Evolutionary conservation across 2,888 invertebrate genomes (phyloP).

Genomic region (Oligia fasciuncula): DNA sequence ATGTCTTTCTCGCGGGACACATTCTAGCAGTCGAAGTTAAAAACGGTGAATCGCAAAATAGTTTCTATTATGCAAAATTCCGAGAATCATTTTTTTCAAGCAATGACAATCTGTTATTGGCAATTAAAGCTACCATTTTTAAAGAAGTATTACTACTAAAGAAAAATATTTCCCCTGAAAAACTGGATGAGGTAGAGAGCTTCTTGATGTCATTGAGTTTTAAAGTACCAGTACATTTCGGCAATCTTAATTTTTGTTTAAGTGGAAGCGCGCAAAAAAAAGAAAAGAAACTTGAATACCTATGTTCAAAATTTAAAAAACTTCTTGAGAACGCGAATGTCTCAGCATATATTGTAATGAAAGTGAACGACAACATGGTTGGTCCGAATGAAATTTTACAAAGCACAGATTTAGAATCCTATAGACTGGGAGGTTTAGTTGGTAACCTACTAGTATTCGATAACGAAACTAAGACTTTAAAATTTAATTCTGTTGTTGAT

Average conservation of each 20-base stretch:
- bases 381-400: constrained; percentile 47
- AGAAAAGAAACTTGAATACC: constrained; percentile 32
- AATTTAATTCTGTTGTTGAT: constrained; percentile 49
- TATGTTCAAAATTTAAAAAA: constrained; percentile 42
- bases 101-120: constrained; percentile 32
- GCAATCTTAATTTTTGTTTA: constrained; percentile 49
- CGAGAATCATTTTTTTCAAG: constrained; percentile 38
- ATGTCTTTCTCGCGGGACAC: constrained; percentile 47
- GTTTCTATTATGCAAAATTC: constrained; percentile 37
- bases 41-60: background rate
- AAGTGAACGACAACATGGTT: constrained; percentile 51
- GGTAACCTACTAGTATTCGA: constrained; percentile 57
- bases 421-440: constrained; percentile 60
- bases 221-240: constrained; percentile 54
- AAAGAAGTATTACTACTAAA: constrained; percentile 37
- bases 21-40: constrained; percentile 24
- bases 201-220: constrained; percentile 34
- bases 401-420: constrained; percentile 47
- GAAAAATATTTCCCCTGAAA: constrained; percentile 5
- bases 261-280: constrained; percentile 40
- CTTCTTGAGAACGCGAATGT: constrained; percentile 24
- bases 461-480: constrained; percentile 41
- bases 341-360: constrained; percentile 30
- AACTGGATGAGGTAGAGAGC: constrained; percentile 13
- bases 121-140: constrained; percentile 35